Percentiles rank a stretch among this genome's conserved stretches.
Conservation (phyloP, 92 coral and sea anemone species). For the Epizoanthus rinbou region DNA sequence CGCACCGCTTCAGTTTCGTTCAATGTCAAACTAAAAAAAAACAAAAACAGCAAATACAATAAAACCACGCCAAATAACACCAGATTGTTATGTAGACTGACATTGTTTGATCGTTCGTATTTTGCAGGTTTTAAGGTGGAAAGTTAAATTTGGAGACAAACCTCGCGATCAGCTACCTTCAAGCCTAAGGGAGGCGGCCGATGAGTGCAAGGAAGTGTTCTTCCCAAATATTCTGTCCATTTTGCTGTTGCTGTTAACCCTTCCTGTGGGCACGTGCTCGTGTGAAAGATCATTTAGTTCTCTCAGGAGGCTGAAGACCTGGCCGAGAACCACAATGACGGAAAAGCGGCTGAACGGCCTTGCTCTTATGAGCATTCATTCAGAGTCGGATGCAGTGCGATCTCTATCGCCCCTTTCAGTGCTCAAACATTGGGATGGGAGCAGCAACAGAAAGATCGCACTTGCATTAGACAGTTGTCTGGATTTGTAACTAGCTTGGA, state of each 20-base stretch:
- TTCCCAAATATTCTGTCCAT: constrained; percentile 17
- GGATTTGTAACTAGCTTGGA: too few species aligned
- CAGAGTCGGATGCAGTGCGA: constrained; percentile 4
- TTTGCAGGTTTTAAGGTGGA: neutral
- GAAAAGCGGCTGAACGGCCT: constrained; percentile 26
- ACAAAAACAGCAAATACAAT: neutral
- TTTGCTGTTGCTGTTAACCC: constrained; percentile 29
- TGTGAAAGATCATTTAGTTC: constrained; percentile 10
- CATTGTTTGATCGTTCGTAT: neutral
- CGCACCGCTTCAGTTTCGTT: constrained; percentile 30
- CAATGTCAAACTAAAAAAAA: constrained; percentile 14
- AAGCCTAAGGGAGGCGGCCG: constrained; percentile 26
- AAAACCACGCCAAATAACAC: neutral
- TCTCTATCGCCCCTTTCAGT: constrained; percentile 24
- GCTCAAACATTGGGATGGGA: constrained; percentile 27
- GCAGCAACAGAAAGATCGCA: constrained; percentile 17
- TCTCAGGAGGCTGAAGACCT: neutral
- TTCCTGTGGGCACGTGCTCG: constrained; percentile 15
- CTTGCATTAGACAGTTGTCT: neutral
- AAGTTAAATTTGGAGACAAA: constrained; percentile 4
- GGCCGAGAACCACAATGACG: constrained; percentile 10
- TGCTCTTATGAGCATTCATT: neutral
- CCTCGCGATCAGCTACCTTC: neutral
- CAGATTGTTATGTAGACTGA: constrained; percentile 5
- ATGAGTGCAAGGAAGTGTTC: constrained; percentile 31